Conservation (phyloP, 1,140 invertebrate species). For the Drosophila neocordata region DNA sequence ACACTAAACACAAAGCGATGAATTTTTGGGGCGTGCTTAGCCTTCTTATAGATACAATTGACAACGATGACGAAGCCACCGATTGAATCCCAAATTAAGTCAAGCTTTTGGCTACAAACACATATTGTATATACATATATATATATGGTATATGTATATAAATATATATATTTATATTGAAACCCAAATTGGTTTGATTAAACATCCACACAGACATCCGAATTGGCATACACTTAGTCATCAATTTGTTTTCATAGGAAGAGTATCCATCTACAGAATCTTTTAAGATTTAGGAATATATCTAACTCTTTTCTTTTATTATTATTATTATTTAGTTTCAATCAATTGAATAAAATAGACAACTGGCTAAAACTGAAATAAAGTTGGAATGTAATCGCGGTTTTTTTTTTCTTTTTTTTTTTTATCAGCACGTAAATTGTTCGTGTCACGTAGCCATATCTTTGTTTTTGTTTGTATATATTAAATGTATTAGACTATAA, state of each 20-base stretch:
- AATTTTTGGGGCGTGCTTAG: conserved; percentile 40
- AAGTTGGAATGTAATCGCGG: neutral
- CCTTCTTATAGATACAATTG: conserved; percentile 49
- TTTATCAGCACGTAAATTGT: neutral
- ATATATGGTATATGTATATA: too few species aligned
- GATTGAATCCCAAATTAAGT: conserved; percentile 36
- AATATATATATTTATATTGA: neutral
- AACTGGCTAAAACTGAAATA: too few species aligned
- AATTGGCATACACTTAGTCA: neutral
- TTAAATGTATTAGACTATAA: too few species aligned
- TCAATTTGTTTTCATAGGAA: neutral
- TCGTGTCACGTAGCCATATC: conserved; percentile 4
- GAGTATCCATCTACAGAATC: neutral
- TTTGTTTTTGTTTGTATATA: neutral
- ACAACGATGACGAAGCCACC: conserved; percentile 17
- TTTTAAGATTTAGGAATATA: neutral
- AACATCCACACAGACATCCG: neutral
- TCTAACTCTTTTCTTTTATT: too few species aligned
- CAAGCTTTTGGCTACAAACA: conserved; percentile 12
- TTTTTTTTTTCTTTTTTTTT: neutral
- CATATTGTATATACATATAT: too few species aligned
- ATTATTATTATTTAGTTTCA: too few species aligned
- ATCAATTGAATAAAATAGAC: too few species aligned
- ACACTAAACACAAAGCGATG: neutral
- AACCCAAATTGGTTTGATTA: conserved; percentile 9